Conservation (phyloP, 2,888 invertebrate genomes). For the Mongoloraphidia duomilia region DNA sequence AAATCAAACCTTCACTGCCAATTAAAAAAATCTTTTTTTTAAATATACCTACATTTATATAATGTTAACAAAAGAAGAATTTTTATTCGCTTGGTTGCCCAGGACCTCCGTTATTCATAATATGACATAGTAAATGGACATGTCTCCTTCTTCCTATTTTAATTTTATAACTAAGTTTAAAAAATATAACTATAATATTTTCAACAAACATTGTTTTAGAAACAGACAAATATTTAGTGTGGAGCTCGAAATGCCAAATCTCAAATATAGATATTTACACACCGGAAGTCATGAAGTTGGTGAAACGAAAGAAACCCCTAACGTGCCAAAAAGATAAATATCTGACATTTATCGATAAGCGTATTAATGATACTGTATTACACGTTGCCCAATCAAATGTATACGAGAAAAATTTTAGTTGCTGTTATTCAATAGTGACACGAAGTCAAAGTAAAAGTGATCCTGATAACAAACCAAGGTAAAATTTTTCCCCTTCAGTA, state of each 20-base stretch:
- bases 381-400: conserved; percentile 23
- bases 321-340: conserved; percentile 31
- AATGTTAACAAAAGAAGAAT: too few species aligned
- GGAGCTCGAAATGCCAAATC: conserved; percentile 48
- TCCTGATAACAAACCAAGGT: conserved; percentile 7
- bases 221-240: conserved; percentile 30
- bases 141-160: too few species aligned
- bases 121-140: too few species aligned
- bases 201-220: too few species aligned
- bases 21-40: too few species aligned
- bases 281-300: conserved; percentile 34
- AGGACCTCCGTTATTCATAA: too few species aligned
- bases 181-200: too few species aligned
- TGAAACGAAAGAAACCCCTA: conserved; percentile 36
- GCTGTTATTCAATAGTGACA: conserved; percentile 25
- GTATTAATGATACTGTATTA: conserved; percentile 22
- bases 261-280: conserved; percentile 44
- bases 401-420: conserved; percentile 15
- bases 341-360: conserved; percentile 21
- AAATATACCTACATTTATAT: too few species aligned
- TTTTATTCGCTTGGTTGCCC: too few species aligned
- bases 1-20: too few species aligned
- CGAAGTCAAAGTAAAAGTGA: conserved; percentile 13
- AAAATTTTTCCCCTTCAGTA: background rate
- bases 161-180: too few species aligned